Percentiles rank a stretch among this genome's conserved stretches.
phyloP scores from a whole-genome alignment of 2,797 vertebrate genomes.

The Sebastes vulpes region DNA sequence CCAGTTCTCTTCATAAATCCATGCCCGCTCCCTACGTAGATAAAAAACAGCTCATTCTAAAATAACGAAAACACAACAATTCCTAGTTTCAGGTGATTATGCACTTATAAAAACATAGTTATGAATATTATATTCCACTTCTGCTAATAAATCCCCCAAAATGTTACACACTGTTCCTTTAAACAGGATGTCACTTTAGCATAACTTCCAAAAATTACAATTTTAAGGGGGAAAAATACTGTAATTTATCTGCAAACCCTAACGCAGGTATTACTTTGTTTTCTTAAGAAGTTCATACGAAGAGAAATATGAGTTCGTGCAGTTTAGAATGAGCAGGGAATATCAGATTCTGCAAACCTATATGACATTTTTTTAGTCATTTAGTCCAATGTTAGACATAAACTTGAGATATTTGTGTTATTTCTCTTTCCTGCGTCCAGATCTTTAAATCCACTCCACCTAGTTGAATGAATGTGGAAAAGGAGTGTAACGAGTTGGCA shows the following conservation, averaged over 20 bases:
- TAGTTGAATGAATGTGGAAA: not conserved
- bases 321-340: not conserved
- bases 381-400: not conserved
- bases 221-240: not conserved
- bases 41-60: too few species aligned
- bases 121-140: too few species aligned
- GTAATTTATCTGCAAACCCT: not conserved
- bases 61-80: too few species aligned
- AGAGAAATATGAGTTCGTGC: not conserved
- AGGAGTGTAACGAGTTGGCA: not conserved
- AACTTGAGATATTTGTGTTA: not conserved
- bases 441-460: not conserved
- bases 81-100: too few species aligned
- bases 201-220: not conserved
- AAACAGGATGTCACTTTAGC: not conserved
- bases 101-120: too few species aligned
- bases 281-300: not conserved
- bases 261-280: not conserved
- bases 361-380: not conserved
- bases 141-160: too few species aligned
- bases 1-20: too few species aligned
- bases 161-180: too few species aligned
- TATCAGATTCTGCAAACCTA: not conserved
- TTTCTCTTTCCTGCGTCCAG: not conserved
- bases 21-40: too few species aligned